Conservation (phyloP, 2,797 vertebrate genomes). For the Sciurus vulgaris region DNA sequence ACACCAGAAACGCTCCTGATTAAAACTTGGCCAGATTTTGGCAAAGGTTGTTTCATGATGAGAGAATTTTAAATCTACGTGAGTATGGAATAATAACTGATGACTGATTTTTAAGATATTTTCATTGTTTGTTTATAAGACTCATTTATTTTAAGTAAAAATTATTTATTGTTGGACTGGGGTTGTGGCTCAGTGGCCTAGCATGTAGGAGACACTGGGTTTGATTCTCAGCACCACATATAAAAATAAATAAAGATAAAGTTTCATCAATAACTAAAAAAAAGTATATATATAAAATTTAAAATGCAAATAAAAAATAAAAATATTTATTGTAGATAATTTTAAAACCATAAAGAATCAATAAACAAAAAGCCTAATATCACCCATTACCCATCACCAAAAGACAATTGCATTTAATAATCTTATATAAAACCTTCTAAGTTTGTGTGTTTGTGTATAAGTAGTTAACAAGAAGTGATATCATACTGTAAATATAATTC, state of each 20-base stretch:
- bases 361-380: neutral
- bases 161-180: neutral
- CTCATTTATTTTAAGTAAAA: slow-evolving; percentile 37
- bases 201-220: no score
- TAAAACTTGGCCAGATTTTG: neutral
- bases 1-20: neutral
- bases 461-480: neutral
- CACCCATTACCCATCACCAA: neutral
- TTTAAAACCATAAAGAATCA: slow-evolving; percentile 47
- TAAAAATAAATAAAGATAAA: no score
- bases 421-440: neutral
- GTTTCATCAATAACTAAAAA: no score
- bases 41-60: slow-evolving; percentile 41
- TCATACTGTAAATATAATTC: neutral
- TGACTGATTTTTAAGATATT: neutral
- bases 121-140: neutral
- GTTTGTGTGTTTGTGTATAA: neutral
- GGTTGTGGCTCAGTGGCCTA: no score
- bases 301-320: no score
- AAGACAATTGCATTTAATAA: neutral
- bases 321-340: neutral
- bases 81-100: neutral
- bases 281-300: no score
- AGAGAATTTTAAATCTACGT: neutral
- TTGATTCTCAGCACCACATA: no score